These are phyloP conservation scores for Falco punctatus DNA, from an alignment of 2,113 vertebrate genomes.

Conservation along the genomic window DNA sequence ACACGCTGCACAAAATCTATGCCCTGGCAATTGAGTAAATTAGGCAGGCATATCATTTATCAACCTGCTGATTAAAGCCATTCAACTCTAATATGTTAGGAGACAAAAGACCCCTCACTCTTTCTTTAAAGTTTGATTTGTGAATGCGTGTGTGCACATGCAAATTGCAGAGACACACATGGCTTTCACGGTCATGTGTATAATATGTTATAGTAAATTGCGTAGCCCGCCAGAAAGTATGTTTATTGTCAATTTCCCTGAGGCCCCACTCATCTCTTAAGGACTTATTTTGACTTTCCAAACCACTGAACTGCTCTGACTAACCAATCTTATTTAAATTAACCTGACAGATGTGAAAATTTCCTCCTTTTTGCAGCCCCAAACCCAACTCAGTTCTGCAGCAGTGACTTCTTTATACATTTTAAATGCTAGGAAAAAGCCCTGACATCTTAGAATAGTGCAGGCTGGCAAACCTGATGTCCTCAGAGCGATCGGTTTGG, in stretches of 20 bases:
- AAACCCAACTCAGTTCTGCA: not conserved
- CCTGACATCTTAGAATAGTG: not conserved
- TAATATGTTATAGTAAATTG: not conserved
- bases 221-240: not conserved
- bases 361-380: not conserved
- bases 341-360: slow-evolving; percentile 30
- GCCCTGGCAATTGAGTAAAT: not conserved
- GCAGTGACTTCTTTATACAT: not conserved
- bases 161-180: not conserved
- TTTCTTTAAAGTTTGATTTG: not conserved
- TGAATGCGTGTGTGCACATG: not conserved
- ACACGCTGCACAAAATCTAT: not conserved
- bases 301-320: slow-evolving; percentile 33
- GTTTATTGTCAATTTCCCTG: not conserved
- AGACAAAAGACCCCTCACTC: not conserved
- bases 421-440: not conserved
- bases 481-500: not conserved
- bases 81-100: not conserved
- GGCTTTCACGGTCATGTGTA: not conserved
- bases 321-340: slow-evolving; percentile 29
- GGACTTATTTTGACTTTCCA: slow-evolving; percentile 21
- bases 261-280: not conserved
- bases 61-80: not conserved
- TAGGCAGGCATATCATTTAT: not conserved
- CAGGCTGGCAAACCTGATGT: not conserved